These are phyloP conservation scores for Temnothorax nylanderi DNA, from an alignment of 1,140 invertebrate species.

Conservation along the genomic window DNA sequence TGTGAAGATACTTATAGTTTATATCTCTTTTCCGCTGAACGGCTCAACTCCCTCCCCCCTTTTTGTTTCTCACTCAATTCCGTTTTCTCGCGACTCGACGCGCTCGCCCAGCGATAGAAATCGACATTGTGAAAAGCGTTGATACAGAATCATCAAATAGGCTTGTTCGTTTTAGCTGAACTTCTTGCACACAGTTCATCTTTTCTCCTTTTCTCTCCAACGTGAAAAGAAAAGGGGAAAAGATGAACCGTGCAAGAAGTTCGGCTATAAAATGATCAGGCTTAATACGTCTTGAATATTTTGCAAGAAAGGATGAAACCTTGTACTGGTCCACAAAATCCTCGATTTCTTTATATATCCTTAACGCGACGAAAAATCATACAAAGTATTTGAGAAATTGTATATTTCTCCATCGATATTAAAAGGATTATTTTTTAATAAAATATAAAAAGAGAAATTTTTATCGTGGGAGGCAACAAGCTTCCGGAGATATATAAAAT, in stretches of 20 bases:
- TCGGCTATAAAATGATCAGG: too few species aligned
- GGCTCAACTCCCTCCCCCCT: not conserved
- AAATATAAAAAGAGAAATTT: not conserved
- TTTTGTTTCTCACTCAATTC: not conserved
- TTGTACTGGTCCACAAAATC: not conserved
- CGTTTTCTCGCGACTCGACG: slow-evolving; percentile 64
- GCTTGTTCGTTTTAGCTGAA: too few species aligned
- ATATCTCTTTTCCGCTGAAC: slow-evolving; percentile 44
- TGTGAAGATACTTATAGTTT: slow-evolving; percentile 86
- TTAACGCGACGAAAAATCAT: not conserved
- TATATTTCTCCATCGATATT: not conserved
- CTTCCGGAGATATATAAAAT: not conserved
- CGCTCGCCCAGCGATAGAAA: slow-evolving; percentile 39
- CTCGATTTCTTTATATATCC: not conserved
- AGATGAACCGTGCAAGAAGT: too few species aligned
- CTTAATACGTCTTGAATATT: not conserved
- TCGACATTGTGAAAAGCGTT: not conserved
- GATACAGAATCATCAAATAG: slow-evolving; percentile 2
- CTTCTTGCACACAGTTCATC: too few species aligned
- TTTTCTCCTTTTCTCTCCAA: too few species aligned
- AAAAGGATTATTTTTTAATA: slow-evolving; percentile 18
- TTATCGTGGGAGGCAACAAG: not conserved
- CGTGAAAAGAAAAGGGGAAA: too few species aligned
- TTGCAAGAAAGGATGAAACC: not conserved
- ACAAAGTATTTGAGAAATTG: not conserved